Evolutionary conservation across 1,140 invertebrate species (phyloP).

Genomic region (Zaprionus gabonicus): DNA sequence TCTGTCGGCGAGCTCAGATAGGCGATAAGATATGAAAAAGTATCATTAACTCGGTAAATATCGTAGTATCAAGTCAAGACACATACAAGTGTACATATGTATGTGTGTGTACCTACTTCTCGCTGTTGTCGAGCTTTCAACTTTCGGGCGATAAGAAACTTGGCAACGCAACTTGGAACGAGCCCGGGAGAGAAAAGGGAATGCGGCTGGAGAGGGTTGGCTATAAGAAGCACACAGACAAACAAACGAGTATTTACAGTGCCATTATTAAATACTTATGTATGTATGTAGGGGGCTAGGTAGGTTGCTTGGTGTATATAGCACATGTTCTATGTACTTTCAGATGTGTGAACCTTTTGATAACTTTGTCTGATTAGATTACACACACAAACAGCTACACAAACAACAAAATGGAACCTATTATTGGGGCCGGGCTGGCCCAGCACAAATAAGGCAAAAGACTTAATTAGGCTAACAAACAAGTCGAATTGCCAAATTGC

Average conservation of each 20-base stretch:
- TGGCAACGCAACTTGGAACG: slow-evolving; percentile 44
- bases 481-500: slow-evolving; percentile 72
- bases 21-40: slow-evolving; percentile 35
- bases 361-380: slow-evolving; percentile 76
- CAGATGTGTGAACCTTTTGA: slow-evolving; percentile 45
- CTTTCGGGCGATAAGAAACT: slow-evolving; percentile 48
- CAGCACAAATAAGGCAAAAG: slow-evolving; percentile 54
- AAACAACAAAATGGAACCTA: slow-evolving; percentile 28
- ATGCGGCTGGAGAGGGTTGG: neutral
- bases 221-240: slow-evolving; percentile 9
- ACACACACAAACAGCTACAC: slow-evolving; percentile 50
- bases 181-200: neutral
- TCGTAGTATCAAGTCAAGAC: slow-evolving; percentile 8
- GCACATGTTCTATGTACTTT: slow-evolving; percentile 27
- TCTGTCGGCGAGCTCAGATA: slow-evolving; percentile 15
- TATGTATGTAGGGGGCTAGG: slow-evolving; percentile 8
- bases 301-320: slow-evolving; percentile 15
- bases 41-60: slow-evolving; percentile 10
- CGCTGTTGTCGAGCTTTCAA: slow-evolving; percentile 25
- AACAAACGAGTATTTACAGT: slow-evolving; percentile 35
- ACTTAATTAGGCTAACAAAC: slow-evolving; percentile 78
- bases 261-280: slow-evolving; percentile 42
- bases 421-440: slow-evolving; percentile 15
- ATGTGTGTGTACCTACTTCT: neutral
- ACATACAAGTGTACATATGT: neutral